Evolutionary conservation across 2,888 invertebrate species (phyloP).

Genomic region (Pterobdella sp.): DNA sequence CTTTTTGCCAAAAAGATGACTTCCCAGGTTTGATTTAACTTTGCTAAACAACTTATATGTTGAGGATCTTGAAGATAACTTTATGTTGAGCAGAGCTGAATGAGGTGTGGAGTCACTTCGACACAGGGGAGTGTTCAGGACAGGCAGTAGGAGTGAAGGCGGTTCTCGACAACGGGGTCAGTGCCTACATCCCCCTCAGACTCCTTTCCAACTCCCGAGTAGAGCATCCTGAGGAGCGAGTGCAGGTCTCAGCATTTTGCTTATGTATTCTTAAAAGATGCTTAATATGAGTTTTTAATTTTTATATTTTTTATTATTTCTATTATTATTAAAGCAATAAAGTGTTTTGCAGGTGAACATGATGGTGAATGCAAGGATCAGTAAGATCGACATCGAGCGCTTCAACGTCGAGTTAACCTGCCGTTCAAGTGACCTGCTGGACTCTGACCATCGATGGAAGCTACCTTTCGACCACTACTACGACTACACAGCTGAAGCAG

Average conservation of each 20-base stretch:
- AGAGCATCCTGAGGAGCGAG: conserved; percentile 82
- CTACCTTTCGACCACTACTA: conserved; percentile 70
- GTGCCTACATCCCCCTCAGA: conserved; percentile 85
- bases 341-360: conserved; percentile 43
- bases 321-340: not conserved
- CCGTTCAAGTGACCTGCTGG: conserved; percentile 80
- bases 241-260: conserved; percentile 56
- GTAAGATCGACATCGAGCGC: conserved; percentile 89
- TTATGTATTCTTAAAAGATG: not conserved
- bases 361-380: conserved; percentile 65
- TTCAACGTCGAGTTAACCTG: conserved; percentile 78
- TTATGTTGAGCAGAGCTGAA: conserved; percentile 37
- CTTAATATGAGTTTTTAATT: not conserved
- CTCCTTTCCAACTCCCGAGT: conserved; percentile 88
- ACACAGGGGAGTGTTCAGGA: conserved; percentile 84
- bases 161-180: conserved; percentile 76
- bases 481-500: conserved; percentile 63
- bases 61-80: not conserved
- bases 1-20: conserved; percentile 89
- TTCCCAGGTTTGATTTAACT: conserved; percentile 68
- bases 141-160: conserved; percentile 84
- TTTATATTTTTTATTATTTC: conserved; percentile 12
- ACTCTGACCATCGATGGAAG: conserved; percentile 84
- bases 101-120: conserved; percentile 91
- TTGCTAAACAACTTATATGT: not conserved